Evolutionary conservation across 2,113 vertebrate genomes (phyloP).

Genomic region (Tragelaphus imberbis): DNA sequence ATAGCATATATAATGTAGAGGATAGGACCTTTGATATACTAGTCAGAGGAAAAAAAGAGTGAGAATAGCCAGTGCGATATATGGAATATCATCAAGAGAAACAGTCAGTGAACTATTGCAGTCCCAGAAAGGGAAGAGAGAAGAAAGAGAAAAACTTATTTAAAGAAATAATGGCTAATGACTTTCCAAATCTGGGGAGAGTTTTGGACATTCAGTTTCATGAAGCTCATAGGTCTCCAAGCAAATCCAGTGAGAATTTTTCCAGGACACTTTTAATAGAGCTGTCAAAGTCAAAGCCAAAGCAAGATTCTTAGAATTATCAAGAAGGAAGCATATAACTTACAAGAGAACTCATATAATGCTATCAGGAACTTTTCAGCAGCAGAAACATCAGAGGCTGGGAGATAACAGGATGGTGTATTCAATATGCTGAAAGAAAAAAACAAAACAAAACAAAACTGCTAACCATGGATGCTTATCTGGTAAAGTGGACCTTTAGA

Average conservation of each 20-base stretch:
- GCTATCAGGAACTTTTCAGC: background rate
- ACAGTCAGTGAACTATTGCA: background rate
- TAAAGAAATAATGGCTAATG: background rate
- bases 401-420: background rate
- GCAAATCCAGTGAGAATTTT: background rate
- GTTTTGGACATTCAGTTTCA: background rate
- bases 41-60: background rate
- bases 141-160: background rate
- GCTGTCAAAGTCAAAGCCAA: background rate
- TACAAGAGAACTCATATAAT: background rate
- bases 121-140: too few relatives aligned
- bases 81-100: background rate
- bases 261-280: background rate
- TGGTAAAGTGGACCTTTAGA: background rate
- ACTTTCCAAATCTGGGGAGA: background rate
- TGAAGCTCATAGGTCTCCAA: background rate
- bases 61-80: background rate
- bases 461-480: background rate
- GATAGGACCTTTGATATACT: background rate
- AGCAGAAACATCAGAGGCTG: background rate
- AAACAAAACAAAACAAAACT: background rate
- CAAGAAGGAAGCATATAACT: background rate
- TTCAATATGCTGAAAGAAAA: background rate
- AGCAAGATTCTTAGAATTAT: background rate
- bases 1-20: background rate